Evolutionary conservation across 2,797 vertebrate species (phyloP), one percentile per base, ranked within the genome.

Genomic region (Micrastur ruficollis): DNA sequence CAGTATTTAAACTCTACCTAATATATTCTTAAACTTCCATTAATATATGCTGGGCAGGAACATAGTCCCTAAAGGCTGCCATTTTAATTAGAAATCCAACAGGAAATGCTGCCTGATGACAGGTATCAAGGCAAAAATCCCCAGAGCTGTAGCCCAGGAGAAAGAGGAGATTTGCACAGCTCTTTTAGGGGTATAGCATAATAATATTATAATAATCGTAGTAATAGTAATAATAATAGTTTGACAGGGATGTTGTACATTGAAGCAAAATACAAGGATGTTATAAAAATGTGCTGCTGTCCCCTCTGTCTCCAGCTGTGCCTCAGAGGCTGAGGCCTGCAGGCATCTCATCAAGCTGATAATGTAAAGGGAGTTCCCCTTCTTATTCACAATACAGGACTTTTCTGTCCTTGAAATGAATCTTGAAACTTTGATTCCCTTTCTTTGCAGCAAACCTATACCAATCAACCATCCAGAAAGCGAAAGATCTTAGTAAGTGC

Each of bases 61-160:
- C 27, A 27, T 2, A 49, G 91, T 78, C 89, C 89, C 93, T 55
- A 66, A 27, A 84, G 93, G 71, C 78, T 92, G 90, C 53, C 49
- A 46, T 85, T 85, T 94, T 87, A 95, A 95, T 96, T 92, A 94
- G 78, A 89, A 83, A 89, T 76, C 59, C 72, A 65, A 23, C 47
- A 95, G 87, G 94, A 95, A 88, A 81, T 36, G 49, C 61, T 81
- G 86, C 66, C 85, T 80, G 87, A 38, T 89, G 80, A 72, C 67
- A 66, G 56, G 29, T 27, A 68, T 31, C 36, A 61, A 78, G 79
- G 61, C 66, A 71, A 40, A 89, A 85, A 63, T 89, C 76, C 71
- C 82, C 22, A 40, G 82, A 70, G 93, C 34, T 38, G 34, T 32
- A 63, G 40, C 46, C 50, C 2, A 8, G 55, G 72, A 47, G 12